Conservation (phyloP, 1,140 invertebrate species). For the Bombus picipes region DNA sequence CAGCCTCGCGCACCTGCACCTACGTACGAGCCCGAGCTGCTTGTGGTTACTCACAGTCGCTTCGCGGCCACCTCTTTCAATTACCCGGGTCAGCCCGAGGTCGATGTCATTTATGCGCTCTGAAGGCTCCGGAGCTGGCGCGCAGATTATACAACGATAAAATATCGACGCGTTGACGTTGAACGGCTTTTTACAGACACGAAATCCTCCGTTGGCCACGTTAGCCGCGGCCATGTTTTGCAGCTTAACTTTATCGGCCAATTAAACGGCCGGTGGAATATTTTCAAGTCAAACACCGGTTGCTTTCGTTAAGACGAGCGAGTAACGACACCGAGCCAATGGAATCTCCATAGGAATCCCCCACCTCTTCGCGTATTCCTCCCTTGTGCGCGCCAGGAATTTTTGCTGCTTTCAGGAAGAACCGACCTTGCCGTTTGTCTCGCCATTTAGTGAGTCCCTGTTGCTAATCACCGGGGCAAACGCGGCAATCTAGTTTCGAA, state of each 20-base stretch:
- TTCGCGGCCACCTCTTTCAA: constrained; percentile 59
- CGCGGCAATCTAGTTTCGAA: constrained; percentile 32
- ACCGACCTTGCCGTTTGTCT: constrained; percentile 1
- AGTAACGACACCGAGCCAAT: constrained; percentile 30
- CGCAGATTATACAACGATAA: constrained; percentile 44
- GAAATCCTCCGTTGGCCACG: constrained; percentile 23
- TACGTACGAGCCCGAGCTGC: constrained; percentile 28
- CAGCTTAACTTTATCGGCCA: constrained; percentile 27
- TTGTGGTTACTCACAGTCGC: constrained; percentile 44
- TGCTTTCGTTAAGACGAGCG: constrained; percentile 35
- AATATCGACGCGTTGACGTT: constrained; percentile 32
- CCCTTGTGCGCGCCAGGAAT: constrained; percentile 15
- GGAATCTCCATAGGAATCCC: constrained; percentile 18
- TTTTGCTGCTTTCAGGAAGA: constrained; percentile 29
- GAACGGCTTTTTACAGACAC: constrained; percentile 30
- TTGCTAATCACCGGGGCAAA: constrained; percentile 29
- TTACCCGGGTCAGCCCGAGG: constrained; percentile 54
- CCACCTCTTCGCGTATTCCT: background rate
- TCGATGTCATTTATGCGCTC: constrained; percentile 53
- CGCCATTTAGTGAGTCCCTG: constrained; percentile 1
- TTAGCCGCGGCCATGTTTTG: constrained; percentile 6
- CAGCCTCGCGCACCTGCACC: constrained; percentile 22
- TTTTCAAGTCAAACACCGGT: constrained; percentile 35
- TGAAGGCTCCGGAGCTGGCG: constrained; percentile 17
- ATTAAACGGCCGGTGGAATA: constrained; percentile 34